A percentile compares a stretch with the other conserved stretches of the same genome.
Evolutionary conservation across 2,888 invertebrate species (phyloP).

Genomic region (Volucella zonaria): DNA sequence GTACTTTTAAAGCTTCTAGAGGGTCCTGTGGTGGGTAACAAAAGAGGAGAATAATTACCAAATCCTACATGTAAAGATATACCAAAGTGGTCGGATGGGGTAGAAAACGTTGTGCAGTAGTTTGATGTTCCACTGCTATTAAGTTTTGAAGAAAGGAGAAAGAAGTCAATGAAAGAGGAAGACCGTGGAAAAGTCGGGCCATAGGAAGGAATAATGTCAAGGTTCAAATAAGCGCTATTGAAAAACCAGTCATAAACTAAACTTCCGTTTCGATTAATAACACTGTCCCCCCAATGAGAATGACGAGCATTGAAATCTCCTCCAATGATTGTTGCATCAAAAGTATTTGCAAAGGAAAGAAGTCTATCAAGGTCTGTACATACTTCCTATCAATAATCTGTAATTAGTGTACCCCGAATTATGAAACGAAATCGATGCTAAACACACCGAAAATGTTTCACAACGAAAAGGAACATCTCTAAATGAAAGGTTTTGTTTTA

Average conservation of each 20-base stretch:
- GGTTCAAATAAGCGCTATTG: too few relatives aligned
- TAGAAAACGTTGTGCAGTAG: neutral
- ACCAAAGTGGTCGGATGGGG: conserved; percentile 3
- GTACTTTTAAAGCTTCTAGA: conserved; percentile 12
- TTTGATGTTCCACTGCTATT: conserved; percentile 4
- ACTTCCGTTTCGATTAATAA: too few relatives aligned
- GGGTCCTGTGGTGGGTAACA: neutral
- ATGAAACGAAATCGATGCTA: conserved; percentile 10
- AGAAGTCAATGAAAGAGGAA: too few relatives aligned
- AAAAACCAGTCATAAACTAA: too few relatives aligned
- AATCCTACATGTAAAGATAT: neutral
- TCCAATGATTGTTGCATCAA: neutral
- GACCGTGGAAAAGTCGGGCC: conserved; percentile 16
- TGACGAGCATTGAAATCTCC: too few relatives aligned
- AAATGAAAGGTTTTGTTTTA: conserved; percentile 3
- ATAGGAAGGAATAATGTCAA: neutral
- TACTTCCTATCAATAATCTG: conserved; percentile 13
- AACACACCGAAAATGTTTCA: conserved; percentile 18
- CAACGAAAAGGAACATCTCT: conserved; percentile 13
- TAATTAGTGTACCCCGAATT: neutral
- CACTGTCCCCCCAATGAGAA: too few relatives aligned
- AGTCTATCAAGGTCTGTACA: conserved; percentile 7
- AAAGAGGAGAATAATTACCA: conserved; percentile 1
- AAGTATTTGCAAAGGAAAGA: conserved; percentile 8
- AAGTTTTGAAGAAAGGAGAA: conserved; percentile 5